Evolutionary conservation across 1,140 invertebrate species (phyloP).

Genomic region (Hormaphis cornu): DNA sequence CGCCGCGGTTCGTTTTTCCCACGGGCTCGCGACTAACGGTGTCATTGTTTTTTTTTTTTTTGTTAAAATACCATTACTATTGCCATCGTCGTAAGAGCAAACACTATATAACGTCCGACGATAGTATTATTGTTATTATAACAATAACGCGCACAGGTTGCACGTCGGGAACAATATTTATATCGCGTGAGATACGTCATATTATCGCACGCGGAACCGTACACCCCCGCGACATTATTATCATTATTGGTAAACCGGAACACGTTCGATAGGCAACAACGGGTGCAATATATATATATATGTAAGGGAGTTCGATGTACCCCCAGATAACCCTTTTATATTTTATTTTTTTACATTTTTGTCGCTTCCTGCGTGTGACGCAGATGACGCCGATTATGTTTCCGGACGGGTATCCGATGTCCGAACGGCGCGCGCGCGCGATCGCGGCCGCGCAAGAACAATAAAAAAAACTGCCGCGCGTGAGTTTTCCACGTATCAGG

Average conservation of each 20-base stretch:
- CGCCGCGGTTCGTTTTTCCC: conserved; percentile 1
- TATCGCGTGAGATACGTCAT: too few relatives aligned
- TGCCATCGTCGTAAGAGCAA: neutral
- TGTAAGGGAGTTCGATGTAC: neutral
- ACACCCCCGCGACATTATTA: neutral
- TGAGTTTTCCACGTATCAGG: neutral
- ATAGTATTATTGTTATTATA: neutral
- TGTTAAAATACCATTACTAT: too few relatives aligned
- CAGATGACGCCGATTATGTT: conserved; percentile 27
- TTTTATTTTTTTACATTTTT: neutral
- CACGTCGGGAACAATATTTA: neutral
- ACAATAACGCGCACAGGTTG: neutral
- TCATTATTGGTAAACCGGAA: conserved; percentile 20
- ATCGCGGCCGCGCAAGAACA: neutral
- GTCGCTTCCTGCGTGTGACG: conserved; percentile 27
- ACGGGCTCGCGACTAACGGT: neutral
- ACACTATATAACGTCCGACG: neutral
- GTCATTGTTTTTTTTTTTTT: too few relatives aligned
- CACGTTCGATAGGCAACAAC: neutral
- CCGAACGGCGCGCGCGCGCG: neutral
- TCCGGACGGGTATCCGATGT: conserved; percentile 26
- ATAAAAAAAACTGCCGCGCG: neutral
- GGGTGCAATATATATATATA: neutral
- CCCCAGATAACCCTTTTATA: conserved; percentile 28
- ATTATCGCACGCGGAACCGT: conserved; percentile 18